Percentiles rank a stretch among this genome's conserved stretches.
phyloP scores from a whole-genome alignment of 2,888 invertebrate genomes.

The Acrocyrtus sp. region DNA sequence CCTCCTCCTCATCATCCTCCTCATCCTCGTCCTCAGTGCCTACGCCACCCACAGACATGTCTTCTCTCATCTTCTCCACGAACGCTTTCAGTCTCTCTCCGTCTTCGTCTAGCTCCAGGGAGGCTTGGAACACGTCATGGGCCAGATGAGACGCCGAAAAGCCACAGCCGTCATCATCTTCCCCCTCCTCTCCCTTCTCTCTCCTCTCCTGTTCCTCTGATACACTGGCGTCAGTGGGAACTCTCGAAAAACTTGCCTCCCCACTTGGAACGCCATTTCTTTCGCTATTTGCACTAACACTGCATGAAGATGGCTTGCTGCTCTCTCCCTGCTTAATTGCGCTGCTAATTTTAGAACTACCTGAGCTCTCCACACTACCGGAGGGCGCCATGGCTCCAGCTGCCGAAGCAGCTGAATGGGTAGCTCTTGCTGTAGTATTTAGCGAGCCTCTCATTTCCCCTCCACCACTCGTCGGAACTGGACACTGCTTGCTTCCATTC shows the following conservation, averaged over 20 bases:
- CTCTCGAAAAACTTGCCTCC: constrained; percentile 6
- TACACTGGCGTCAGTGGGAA: too few species aligned
- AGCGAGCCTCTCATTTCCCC: neutral
- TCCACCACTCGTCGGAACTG: too few species aligned
- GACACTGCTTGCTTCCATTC: too few species aligned
- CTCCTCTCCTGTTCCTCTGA: neutral
- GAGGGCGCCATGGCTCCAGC: neutral
- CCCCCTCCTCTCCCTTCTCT: constrained; percentile 1
- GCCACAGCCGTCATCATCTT: constrained; percentile 10
- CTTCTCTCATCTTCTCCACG: constrained; percentile 25
- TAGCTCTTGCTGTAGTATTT: neutral
- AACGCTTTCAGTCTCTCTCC: constrained; percentile 37
- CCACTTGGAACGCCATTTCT: neutral
- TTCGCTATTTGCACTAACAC: neutral
- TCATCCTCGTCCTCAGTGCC: constrained; percentile 3
- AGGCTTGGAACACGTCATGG: constrained; percentile 23
- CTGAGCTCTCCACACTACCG: neutral
- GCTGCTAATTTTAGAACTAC: constrained; percentile 19
- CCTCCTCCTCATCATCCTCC: constrained; percentile 5
- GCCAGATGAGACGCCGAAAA: constrained; percentile 4
- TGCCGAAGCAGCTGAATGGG: neutral
- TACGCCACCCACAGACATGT: constrained; percentile 11
- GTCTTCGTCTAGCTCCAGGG: constrained; percentile 32
- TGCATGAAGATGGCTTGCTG: too few species aligned
- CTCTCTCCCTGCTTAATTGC: constrained; percentile 7